A percentile compares a stretch with the other conserved stretches of the same genome.
phyloP scores from a whole-genome alignment of 2,113 vertebrate species.

The Oenanthe melanoleuca region DNA sequence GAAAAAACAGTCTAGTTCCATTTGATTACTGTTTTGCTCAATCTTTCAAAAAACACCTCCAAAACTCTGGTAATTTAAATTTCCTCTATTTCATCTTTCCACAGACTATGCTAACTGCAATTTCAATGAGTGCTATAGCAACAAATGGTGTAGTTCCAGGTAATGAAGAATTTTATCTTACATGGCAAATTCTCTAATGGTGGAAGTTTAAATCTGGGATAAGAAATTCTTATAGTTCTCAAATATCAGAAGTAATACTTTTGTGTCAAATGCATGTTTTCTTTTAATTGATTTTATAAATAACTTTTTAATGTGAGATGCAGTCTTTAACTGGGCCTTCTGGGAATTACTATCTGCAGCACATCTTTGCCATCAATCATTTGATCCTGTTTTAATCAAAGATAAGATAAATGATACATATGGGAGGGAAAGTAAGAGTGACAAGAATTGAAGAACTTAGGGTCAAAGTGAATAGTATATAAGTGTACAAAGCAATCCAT shows the following conservation, averaged over 20 bases:
- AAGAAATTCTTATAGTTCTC: not conserved
- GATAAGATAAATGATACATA: not conserved
- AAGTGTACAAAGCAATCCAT: not conserved
- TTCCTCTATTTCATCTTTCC: constrained; percentile 7
- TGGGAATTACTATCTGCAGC: not conserved
- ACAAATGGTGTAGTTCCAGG: constrained; percentile 97
- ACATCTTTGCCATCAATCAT: not conserved
- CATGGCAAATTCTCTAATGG: not conserved
- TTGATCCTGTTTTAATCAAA: not conserved
- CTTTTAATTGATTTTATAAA: not conserved
- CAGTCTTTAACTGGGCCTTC: not conserved
- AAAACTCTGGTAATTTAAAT: not conserved
- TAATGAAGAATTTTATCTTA: constrained; percentile 52
- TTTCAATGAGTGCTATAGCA: constrained; percentile 98
- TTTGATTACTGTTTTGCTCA: not conserved
- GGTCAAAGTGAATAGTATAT: not conserved
- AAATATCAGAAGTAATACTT: not conserved
- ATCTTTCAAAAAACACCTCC: not conserved
- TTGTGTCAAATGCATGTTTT: not conserved
- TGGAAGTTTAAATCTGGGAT: not conserved
- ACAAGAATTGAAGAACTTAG: not conserved
- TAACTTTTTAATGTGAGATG: not conserved
- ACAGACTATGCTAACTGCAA: constrained; percentile 95
- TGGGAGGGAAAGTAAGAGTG: not conserved
- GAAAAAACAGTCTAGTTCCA: not conserved